Percentiles rank a stretch among this genome's conserved stretches.
Evolutionary conservation across 2,113 vertebrate species (phyloP).

Genomic region (Erythrocebus patas): DNA sequence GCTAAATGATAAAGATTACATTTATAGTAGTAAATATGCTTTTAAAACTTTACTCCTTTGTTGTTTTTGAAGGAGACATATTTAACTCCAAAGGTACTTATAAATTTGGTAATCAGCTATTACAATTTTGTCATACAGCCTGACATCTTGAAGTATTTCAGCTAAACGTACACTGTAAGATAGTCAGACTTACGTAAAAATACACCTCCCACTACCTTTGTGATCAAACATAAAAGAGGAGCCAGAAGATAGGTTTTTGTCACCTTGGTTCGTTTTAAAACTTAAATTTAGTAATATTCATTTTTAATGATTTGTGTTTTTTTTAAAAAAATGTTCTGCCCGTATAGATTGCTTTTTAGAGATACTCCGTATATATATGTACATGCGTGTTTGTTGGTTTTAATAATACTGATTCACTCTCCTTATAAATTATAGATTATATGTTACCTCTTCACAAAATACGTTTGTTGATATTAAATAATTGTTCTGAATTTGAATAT

Average conservation of each 20-base stretch:
- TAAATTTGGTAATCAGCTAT: background rate
- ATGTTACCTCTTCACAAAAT: background rate
- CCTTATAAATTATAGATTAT: background rate
- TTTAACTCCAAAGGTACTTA: background rate
- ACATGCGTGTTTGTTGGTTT: background rate
- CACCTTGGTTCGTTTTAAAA: background rate
- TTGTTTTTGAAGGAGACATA: conserved; percentile 28
- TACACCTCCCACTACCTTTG: background rate
- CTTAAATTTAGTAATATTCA: background rate
- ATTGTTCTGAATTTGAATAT: conserved; percentile 29
- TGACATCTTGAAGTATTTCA: conserved; percentile 14
- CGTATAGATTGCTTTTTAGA: conserved; percentile 7
- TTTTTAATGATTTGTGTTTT: conserved; percentile 31
- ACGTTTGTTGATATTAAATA: conserved; percentile 13
- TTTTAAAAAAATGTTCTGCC: background rate
- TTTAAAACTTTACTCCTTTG: background rate
- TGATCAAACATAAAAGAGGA: background rate
- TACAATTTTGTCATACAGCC: background rate
- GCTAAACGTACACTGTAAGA: background rate
- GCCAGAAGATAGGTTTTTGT: background rate
- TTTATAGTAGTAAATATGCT: background rate
- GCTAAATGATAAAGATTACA: background rate
- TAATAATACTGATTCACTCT: conserved; percentile 7
- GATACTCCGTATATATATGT: background rate
- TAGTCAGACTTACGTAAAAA: conserved; percentile 7